These are phyloP conservation scores for Galerucella pusilla DNA, from an alignment of 2,888 invertebrate species.

Conservation along the genomic window DNA sequence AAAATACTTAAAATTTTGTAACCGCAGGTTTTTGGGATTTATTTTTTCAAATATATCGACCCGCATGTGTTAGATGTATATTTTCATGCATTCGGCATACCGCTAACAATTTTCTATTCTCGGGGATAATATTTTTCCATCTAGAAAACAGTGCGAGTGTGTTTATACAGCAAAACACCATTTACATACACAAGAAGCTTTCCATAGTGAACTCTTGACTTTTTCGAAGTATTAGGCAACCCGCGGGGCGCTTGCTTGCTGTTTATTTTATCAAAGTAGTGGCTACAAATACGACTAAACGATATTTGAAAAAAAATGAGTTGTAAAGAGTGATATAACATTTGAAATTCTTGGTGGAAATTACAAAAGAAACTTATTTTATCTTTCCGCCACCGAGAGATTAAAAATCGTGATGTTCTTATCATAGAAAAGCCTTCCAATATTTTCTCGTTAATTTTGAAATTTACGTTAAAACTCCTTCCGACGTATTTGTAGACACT, in stretches of 20 bases:
- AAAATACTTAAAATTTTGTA: too few species aligned
- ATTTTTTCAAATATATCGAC: too few species aligned
- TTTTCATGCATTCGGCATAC: slow-evolving; percentile 8
- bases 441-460: too few species aligned
- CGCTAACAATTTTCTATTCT: slow-evolving; percentile 23
- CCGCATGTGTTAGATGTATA: not conserved
- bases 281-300: not conserved
- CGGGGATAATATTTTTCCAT: slow-evolving; percentile 38
- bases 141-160: slow-evolving; percentile 20
- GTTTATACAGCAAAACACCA: slow-evolving; percentile 39
- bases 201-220: slow-evolving; percentile 15
- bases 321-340: not conserved
- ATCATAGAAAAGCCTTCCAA: too few species aligned
- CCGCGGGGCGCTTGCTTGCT: slow-evolving; percentile 19
- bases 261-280: slow-evolving; percentile 15
- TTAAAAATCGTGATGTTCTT: too few species aligned
- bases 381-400: too few species aligned
- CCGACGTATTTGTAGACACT: not conserved
- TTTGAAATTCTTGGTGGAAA: too few species aligned
- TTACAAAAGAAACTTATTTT: too few species aligned
- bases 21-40: too few species aligned
- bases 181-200: slow-evolving; percentile 34
- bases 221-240: slow-evolving; percentile 29
- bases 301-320: not conserved
- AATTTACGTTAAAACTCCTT: not conserved